Evolutionary conservation across 1,140 invertebrate genomes (phyloP).

Genomic region (Caenorhabditis latens): DNA sequence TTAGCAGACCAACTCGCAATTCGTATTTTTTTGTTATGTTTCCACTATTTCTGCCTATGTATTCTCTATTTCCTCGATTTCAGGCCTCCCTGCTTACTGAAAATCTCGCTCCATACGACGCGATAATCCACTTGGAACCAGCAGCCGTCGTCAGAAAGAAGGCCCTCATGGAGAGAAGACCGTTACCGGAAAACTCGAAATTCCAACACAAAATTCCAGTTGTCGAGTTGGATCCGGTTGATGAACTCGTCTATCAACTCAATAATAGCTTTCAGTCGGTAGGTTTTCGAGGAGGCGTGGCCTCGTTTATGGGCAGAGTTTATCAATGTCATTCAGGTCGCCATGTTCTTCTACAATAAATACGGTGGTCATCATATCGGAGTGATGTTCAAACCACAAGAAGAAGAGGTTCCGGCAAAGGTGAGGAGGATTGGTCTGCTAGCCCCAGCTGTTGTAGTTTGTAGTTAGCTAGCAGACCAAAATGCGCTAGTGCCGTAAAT

Average conservation of each 20-base stretch:
- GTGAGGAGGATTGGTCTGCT: neutral
- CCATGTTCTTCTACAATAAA: constrained; percentile 89
- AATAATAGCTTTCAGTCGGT: constrained; percentile 7
- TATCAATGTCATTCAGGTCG: constrained; percentile 77
- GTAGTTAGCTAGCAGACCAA: too few species aligned
- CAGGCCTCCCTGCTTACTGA: constrained; percentile 29
- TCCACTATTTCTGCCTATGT: too few species aligned
- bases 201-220: constrained; percentile 80
- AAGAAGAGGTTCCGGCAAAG: constrained; percentile 68
- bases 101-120: constrained; percentile 83
- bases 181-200: neutral
- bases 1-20: neutral
- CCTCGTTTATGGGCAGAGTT: too few species aligned
- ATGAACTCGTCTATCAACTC: constrained; percentile 81
- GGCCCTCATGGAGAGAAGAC: constrained; percentile 68
- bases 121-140: constrained; percentile 84
- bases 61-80: neutral
- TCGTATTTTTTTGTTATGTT: too few species aligned
- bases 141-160: constrained; percentile 68
- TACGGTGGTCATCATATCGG: constrained; percentile 87
- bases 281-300: constrained; percentile 74
- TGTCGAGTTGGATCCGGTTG: constrained; percentile 85
- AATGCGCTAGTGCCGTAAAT: too few species aligned
- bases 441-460: too few species aligned
- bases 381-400: constrained; percentile 86